Evolutionary conservation across 1,140 invertebrate species (phyloP).

Genomic region (Drosophila rhopaloa): DNA sequence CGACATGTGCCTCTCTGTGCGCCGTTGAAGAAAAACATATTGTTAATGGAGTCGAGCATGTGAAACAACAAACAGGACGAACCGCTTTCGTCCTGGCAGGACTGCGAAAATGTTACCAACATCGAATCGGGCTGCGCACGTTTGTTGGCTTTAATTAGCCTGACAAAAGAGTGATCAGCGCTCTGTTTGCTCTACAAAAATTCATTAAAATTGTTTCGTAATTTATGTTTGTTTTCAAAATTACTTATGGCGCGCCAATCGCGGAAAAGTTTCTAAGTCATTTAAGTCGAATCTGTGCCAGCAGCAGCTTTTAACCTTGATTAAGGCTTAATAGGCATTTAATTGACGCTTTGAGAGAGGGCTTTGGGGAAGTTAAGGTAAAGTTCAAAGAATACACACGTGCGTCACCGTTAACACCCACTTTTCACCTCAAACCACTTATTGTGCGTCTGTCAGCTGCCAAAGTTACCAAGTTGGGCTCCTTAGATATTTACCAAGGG

Average conservation of each 20-base stretch:
- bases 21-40: conserved; percentile 70
- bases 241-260: conserved; percentile 9
- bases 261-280: conserved; percentile 10
- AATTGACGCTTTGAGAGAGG: conserved; percentile 53
- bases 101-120: conserved; percentile 12
- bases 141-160: conserved; percentile 32
- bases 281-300: conserved; percentile 1
- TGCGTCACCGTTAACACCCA: conserved; percentile 40
- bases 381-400: conserved; percentile 48
- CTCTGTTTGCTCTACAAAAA: neutral
- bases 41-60: conserved; percentile 80
- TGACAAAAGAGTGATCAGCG: neutral
- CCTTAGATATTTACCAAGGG: conserved; percentile 4
- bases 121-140: conserved; percentile 4
- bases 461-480: conserved; percentile 46
- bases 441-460: conserved; percentile 55
- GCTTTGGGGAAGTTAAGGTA: conserved; percentile 42
- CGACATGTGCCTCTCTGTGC: conserved; percentile 44
- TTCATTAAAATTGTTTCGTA: conserved; percentile 28
- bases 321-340: conserved; percentile 61
- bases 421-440: neutral
- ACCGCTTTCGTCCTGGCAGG: conserved; percentile 4
- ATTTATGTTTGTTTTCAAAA: conserved; percentile 17
- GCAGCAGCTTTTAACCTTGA: conserved; percentile 9
- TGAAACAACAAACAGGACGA: conserved; percentile 74